phyloP scores from a whole-genome alignment of 2,113 vertebrate genomes.

The Miniopterus natalensis region DNA sequence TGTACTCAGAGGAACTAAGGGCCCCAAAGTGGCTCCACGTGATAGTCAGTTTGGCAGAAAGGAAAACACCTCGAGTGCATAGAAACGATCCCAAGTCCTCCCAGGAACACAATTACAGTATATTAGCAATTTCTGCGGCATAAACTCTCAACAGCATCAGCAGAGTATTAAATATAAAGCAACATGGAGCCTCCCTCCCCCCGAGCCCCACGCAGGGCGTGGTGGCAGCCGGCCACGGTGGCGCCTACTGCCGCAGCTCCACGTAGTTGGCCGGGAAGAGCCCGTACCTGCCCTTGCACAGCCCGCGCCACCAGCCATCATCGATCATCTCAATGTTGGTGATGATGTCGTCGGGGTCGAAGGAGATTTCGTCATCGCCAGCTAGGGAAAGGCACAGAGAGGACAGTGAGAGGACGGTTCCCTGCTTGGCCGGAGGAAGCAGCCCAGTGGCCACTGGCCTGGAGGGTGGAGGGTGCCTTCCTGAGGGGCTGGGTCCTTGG shows the following conservation, averaged over 20 bases:
- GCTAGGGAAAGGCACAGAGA: slow-evolving; percentile 86
- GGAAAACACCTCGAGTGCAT: slow-evolving; percentile 48
- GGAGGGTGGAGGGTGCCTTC: no score
- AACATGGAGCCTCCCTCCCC: slow-evolving; percentile 67
- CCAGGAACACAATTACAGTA: slow-evolving; percentile 78
- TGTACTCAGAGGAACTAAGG: not conserved
- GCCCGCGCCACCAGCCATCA: slow-evolving; percentile 98
- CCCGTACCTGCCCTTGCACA: slow-evolving; percentile 95
- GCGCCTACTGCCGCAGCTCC: slow-evolving; percentile 92
- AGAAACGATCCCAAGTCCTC: slow-evolving; percentile 71
- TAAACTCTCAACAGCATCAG: slow-evolving; percentile 85
- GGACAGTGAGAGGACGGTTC: accelerated
- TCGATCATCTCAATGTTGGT: slow-evolving; percentile 99
- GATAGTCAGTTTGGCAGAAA: slow-evolving; percentile 82
- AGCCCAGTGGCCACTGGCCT: accelerated
- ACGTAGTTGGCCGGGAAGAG: slow-evolving; percentile 99
- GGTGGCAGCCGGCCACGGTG: not conserved
- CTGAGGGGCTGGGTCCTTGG: accelerated
- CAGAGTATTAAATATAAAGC: slow-evolving; percentile 86
- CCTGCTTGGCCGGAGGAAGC: accelerated
- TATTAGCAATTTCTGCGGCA: slow-evolving; percentile 86
- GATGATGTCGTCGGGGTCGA: slow-evolving; percentile 98
- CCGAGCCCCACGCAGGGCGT: slow-evolving; percentile 10
- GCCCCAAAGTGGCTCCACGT: slow-evolving; percentile 59
- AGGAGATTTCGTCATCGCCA: slow-evolving; percentile 98